Base-by-base conservation (phyloP, 2,888 invertebrate species). In the Zhuqinia jingwanae region DNA sequence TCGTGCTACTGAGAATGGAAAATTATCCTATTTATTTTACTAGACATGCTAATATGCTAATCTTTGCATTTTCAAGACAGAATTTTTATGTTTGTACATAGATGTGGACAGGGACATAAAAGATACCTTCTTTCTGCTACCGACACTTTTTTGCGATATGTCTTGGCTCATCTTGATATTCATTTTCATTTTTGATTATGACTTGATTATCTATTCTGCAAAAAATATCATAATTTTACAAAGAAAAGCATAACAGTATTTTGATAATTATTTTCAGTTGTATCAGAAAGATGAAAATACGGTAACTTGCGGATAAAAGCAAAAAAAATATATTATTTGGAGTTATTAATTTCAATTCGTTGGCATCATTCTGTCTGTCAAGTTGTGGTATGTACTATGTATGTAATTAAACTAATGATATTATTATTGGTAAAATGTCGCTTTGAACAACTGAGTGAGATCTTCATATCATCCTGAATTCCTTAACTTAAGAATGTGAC, bases 351-450 rank as follows among this genome's bases (percentile, higher is more conserved):
- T n/a, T n/a, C n/a, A n/a, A n/a, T n/a, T n/a, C n/a, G n/a, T n/a
- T 47, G 73, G 75, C 82, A 82, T 82, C 82, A 75, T 82, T 82
- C 73, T 42, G 82, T 82, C 82, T 60, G 75, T 82, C 82, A 82
- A 30, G 17, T 27, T 30, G 76, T 6, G 5, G 25, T 60, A 10
- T 60, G n/a, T n/a, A n/a, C n/a, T n/a, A n/a, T n/a, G n/a, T n/a
- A n/a, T 20, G 68, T 45, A 45, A 17, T 2, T 17, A 20, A 1
- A 17, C 42, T n/a, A 60, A 22, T 27, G 15, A 45, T 45, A 17
- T 50, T 53, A 53, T 50, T 75, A 17, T 53, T 53, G 27, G 20
- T 27, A 53, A 30, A 53, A 53, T 53, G 30, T 53, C 5, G 25
- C 1, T 68, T 68, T 68, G 22, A 42, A 22, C 22, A n/a, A n/a